A percentile compares a stretch with the other conserved stretches of the same genome.
These are phyloP conservation scores for Lagria hirta DNA, from an alignment of 2,888 invertebrate genomes.

Conservation along the genomic window DNA sequence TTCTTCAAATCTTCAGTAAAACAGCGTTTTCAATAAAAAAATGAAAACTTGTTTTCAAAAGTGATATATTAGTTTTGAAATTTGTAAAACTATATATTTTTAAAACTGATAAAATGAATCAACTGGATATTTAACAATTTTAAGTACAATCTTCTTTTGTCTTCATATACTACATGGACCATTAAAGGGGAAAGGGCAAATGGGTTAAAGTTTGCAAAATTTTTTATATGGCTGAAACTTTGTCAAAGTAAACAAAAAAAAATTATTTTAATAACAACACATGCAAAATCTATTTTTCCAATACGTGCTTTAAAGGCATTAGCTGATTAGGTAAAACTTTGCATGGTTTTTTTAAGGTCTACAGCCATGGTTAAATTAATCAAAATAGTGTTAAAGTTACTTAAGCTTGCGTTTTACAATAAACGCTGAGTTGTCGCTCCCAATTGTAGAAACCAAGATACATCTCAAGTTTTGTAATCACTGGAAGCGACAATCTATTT, in stretches of 20 bases:
- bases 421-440: too few species aligned
- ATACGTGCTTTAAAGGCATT: constrained; percentile 35
- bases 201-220: constrained; percentile 48
- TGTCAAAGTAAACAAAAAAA: constrained; percentile 27
- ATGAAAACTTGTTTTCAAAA: constrained; percentile 45
- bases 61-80: constrained; percentile 47
- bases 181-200: constrained; percentile 55
- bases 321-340: too few species aligned
- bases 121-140: too few species aligned
- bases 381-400: too few species aligned
- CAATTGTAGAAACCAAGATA: too few species aligned
- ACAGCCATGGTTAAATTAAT: too few species aligned
- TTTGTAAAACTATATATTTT: constrained; percentile 47
- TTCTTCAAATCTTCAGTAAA: too few species aligned
- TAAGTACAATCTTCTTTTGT: constrained; percentile 56
- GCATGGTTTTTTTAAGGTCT: too few species aligned
- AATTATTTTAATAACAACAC: constrained; percentile 30
- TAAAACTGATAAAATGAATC: too few species aligned
- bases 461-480: too few species aligned
- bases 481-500: too few species aligned
- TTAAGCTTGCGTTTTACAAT: too few species aligned
- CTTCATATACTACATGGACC: constrained; percentile 56
- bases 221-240: constrained; percentile 53
- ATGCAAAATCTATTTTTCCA: constrained; percentile 32
- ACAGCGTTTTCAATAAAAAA: constrained; percentile 36